Evolutionary conservation across 1,140 invertebrate genomes (phyloP).

Genomic region (Diprion similis): DNA sequence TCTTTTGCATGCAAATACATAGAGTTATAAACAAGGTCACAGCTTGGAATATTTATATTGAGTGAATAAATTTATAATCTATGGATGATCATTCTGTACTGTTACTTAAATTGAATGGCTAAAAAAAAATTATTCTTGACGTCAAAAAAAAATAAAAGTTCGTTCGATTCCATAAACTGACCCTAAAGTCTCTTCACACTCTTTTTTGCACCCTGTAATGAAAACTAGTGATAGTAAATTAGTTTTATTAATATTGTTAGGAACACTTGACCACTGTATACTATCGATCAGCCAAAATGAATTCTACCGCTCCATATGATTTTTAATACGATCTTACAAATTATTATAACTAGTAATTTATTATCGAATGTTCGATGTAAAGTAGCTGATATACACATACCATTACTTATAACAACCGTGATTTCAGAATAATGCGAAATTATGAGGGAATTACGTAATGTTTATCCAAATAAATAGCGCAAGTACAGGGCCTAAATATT

Average conservation of each 20-base stretch:
- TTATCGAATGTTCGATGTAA: constrained; percentile 17
- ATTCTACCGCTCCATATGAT: neutral
- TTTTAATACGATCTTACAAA: neutral
- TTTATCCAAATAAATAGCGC: neutral
- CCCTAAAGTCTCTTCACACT: constrained; percentile 22
- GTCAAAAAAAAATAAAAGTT: neutral
- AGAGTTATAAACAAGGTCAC: no score
- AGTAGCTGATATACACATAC: neutral
- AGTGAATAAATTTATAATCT: no score
- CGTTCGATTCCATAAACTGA: constrained; percentile 20
- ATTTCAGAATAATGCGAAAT: neutral
- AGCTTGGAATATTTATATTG: no score
- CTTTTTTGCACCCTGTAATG: constrained; percentile 28
- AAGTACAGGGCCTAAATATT: constrained; percentile 5
- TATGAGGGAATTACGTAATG: neutral
- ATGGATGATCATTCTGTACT: neutral
- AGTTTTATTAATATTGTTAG: constrained; percentile 8
- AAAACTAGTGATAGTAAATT: constrained; percentile 25
- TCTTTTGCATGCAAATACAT: neutral
- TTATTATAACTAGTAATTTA: constrained; percentile 11
- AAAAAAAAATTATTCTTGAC: neutral
- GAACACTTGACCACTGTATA: constrained; percentile 12
- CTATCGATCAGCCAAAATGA: neutral
- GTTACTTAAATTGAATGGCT: neutral
- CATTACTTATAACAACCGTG: neutral